phyloP scores from a whole-genome alignment of 1,140 invertebrate genomes.

The Pentalonia nigronervosa region DNA sequence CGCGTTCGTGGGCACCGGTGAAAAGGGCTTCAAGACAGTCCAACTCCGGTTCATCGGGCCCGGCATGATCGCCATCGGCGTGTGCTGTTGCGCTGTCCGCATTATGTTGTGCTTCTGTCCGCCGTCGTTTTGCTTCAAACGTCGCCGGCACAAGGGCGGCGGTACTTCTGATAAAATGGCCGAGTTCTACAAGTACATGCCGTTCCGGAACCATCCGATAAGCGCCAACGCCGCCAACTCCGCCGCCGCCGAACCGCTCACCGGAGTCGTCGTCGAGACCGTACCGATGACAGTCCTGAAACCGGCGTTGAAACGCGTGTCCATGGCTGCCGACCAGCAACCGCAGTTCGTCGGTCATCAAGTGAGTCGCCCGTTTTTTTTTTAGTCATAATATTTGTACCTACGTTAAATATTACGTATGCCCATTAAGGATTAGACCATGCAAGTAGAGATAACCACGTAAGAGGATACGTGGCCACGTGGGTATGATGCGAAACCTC shows the following conservation, averaged over 20 bases:
- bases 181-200: constrained; percentile 62
- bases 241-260: constrained; percentile 59
- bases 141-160: constrained; percentile 59
- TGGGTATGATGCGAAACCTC: no score
- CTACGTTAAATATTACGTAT: no score
- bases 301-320: constrained; percentile 46
- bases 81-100: constrained; percentile 70
- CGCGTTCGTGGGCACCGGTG: constrained; percentile 86
- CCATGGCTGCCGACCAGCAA: constrained; percentile 36
- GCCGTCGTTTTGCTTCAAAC: constrained; percentile 66
- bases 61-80: constrained; percentile 71
- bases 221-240: background rate
- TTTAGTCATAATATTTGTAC: background rate
- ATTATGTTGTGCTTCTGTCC: constrained; percentile 71
- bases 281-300: constrained; percentile 51
- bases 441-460: no score
- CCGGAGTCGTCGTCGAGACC: constrained; percentile 19
- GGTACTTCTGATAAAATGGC: constrained; percentile 28
- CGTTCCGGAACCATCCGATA: constrained; percentile 60
- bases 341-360: background rate
- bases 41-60: constrained; percentile 84
- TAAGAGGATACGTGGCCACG: no score
- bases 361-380: background rate
- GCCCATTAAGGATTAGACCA: no score
- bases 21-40: constrained; percentile 87